Evolutionary conservation across 2,888 invertebrate genomes (phyloP).

Genomic region (Trypoxylon attenuatum): DNA sequence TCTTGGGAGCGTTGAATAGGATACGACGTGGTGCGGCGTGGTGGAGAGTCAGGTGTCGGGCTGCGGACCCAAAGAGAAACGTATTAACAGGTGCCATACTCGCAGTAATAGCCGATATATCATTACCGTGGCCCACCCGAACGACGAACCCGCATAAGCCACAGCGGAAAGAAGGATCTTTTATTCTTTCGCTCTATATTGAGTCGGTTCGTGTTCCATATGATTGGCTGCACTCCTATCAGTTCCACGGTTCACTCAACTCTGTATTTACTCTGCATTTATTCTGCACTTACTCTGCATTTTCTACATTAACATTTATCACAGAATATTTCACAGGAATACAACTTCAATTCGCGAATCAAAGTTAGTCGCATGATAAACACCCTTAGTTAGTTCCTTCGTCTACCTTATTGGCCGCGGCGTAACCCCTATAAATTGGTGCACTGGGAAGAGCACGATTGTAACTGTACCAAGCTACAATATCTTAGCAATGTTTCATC

Average conservation of each 20-base stretch:
- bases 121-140: constrained; percentile 57
- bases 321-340: background rate
- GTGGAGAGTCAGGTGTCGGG: constrained; percentile 61
- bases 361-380: background rate
- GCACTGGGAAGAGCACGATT: constrained; percentile 32
- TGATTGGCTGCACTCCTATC: too few species aligned
- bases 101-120: constrained; percentile 68
- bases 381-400: background rate
- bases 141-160: constrained; percentile 30
- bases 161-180: constrained; percentile 18
- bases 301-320: too few species aligned
- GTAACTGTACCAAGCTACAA: constrained; percentile 32
- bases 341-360: background rate
- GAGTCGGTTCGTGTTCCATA: too few species aligned
- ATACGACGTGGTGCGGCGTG: constrained; percentile 27
- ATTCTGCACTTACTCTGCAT: too few species aligned
- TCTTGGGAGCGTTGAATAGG: constrained; percentile 44
- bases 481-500: constrained; percentile 33
- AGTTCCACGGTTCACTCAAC: too few species aligned
- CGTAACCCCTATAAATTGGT: constrained; percentile 26
- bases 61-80: constrained; percentile 60
- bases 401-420: background rate
- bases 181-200: constrained; percentile 5
- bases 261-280: too few species aligned
- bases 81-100: constrained; percentile 68